phyloP scores from a whole-genome alignment of 2,113 vertebrate species.

The Piprites chloris region DNA sequence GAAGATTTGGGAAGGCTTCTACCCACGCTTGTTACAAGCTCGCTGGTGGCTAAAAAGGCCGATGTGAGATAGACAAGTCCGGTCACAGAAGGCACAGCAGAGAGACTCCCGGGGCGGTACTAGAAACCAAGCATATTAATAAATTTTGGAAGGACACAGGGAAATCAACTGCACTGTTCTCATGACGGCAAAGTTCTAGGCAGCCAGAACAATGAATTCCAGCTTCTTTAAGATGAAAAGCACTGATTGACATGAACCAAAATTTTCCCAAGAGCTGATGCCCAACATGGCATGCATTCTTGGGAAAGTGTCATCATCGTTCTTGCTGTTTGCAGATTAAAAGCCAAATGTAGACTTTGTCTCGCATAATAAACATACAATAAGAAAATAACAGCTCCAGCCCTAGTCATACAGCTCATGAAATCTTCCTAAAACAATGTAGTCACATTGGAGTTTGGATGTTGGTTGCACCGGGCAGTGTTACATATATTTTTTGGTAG shows the following conservation, averaged over 20 bases:
- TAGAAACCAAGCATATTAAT: background rate
- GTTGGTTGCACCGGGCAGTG: fast-evolving
- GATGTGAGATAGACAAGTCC: too few species aligned
- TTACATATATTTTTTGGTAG: fast-evolving
- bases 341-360: background rate
- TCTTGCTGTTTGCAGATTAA: background rate
- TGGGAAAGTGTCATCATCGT: background rate
- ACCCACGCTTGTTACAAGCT: too few species aligned
- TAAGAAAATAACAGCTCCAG: background rate
- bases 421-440: fast-evolving
- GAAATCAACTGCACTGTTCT: background rate
- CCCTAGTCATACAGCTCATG: too few species aligned
- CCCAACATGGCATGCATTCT: fast-evolving
- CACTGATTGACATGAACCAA: background rate
- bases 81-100: too few species aligned
- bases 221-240: background rate
- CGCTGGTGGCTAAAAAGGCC: too few species aligned
- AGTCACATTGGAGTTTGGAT: too few species aligned
- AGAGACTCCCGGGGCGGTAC: too few species aligned
- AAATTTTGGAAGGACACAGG: background rate
- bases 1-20: too few species aligned
- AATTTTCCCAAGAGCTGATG: background rate
- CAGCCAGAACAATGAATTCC: background rate
- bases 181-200: background rate
- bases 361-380: background rate